Percentiles rank a stretch among this genome's conserved stretches.
Evolutionary conservation across 2,113 vertebrate species (phyloP).

Genomic region (Hymenochirus boettgeri): DNA sequence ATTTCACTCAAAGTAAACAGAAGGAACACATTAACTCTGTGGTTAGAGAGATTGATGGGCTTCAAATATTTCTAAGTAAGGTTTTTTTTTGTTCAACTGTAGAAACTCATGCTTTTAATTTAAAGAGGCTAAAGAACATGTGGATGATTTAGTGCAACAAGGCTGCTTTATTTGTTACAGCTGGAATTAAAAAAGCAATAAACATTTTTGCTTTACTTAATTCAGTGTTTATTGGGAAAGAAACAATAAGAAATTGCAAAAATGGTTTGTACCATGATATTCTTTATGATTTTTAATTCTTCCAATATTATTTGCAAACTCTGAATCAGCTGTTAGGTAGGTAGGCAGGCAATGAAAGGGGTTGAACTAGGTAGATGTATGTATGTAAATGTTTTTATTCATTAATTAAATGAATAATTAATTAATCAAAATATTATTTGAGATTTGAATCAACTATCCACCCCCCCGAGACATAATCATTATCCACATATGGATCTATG

Average conservation of each 20-base stretch:
- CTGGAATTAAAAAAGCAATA: constrained; percentile 56
- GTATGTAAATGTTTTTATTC: too few relatives aligned
- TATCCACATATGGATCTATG: too few relatives aligned
- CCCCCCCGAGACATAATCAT: too few relatives aligned
- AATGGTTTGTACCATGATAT: too few relatives aligned
- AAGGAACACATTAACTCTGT: constrained; percentile 74
- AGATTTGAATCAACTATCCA: too few relatives aligned
- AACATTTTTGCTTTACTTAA: constrained; percentile 45
- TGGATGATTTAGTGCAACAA: constrained; percentile 60
- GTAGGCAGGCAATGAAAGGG: too few relatives aligned
- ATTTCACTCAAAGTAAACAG: constrained; percentile 80
- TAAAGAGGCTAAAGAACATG: constrained; percentile 62
- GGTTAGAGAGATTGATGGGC: constrained; percentile 78
- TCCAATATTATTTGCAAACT: too few relatives aligned
- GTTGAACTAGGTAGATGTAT: too few relatives aligned
- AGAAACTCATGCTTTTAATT: constrained; percentile 74
- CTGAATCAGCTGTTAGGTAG: too few relatives aligned
- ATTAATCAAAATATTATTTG: too few relatives aligned
- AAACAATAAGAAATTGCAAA: not conserved
- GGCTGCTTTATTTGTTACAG: constrained; percentile 52
- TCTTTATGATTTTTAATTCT: too few relatives aligned
- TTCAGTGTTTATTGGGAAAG: not conserved
- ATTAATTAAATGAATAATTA: too few relatives aligned
- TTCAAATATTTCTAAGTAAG: constrained; percentile 72
- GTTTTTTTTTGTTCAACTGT: constrained; percentile 65